Evolutionary conservation across 2,113 vertebrate genomes (phyloP).

Genomic region (Catharus fuscescens): DNA sequence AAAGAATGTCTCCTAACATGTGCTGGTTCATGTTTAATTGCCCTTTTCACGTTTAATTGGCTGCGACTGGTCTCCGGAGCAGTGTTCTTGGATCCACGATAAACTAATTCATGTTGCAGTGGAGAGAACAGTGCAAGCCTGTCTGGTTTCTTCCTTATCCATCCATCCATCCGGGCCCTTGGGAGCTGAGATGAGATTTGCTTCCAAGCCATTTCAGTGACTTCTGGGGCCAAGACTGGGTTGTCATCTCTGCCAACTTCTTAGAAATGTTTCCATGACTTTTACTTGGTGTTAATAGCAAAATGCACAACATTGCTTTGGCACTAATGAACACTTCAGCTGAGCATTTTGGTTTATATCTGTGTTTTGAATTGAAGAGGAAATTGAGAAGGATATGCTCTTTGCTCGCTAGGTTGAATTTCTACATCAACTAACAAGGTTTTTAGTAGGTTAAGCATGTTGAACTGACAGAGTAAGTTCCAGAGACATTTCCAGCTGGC

Average conservation of each 20-base stretch:
- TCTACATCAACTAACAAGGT: not conserved
- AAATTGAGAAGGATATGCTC: not conserved
- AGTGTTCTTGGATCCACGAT: not conserved
- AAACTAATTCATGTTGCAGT: not conserved
- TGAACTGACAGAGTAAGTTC: not conserved
- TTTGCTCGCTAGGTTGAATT: not conserved
- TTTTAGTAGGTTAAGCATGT: not conserved
- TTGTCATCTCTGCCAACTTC: accelerated
- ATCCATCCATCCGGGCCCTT: not conserved
- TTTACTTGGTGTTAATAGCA: not conserved
- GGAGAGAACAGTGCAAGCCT: not conserved
- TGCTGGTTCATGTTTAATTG: not conserved
- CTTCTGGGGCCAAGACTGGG: not conserved
- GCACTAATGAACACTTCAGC: not conserved
- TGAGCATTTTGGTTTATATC: not conserved
- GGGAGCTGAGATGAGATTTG: not conserved
- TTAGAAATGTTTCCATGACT: accelerated
- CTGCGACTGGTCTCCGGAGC: not conserved
- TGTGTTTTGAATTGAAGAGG: not conserved
- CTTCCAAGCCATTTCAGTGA: accelerated
- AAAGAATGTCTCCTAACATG: not conserved
- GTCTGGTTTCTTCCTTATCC: not conserved
- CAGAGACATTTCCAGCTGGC: not conserved
- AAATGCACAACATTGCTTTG: not conserved
- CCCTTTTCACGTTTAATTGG: accelerated